These are phyloP conservation scores for Pteropus rufus DNA, from an alignment of 2,797 vertebrate species.

Conservation along the genomic window DNA sequence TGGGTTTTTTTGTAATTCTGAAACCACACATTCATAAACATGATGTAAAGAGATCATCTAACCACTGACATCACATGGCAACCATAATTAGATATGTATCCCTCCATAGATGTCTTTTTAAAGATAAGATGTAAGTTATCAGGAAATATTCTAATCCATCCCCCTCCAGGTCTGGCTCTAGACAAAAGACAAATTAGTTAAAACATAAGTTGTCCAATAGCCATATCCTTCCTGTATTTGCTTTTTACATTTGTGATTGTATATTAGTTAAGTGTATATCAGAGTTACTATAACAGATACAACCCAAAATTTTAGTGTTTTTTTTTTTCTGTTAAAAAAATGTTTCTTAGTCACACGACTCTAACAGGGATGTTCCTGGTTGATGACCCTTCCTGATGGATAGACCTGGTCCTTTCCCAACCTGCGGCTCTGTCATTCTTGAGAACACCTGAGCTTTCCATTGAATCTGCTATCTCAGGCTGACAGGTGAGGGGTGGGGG, in stretches of 20 bases:
- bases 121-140: not conserved
- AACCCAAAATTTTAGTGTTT: not conserved
- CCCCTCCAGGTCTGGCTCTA: not conserved
- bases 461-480: not conserved
- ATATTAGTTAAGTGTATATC: not conserved
- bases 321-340: not conserved
- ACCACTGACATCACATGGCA: not conserved
- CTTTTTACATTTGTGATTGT: not conserved
- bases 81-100: not conserved
- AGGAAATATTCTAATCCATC: not conserved
- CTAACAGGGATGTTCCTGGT: not conserved
- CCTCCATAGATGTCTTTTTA: not conserved
- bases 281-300: not conserved
- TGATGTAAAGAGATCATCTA: not conserved
- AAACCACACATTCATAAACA: not conserved
- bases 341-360: not conserved
- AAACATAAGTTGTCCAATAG: not conserved
- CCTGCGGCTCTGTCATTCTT: not conserved
- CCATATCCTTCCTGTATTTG: not conserved
- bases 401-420: not conserved
- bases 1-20: not conserved
- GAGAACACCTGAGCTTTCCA: not conserved
- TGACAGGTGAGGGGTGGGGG: no score
- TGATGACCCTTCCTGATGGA: not conserved
- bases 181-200: not conserved